Base-by-base conservation (phyloP, 2,888 invertebrate species). In the Hoplodrina blanda region DNA sequence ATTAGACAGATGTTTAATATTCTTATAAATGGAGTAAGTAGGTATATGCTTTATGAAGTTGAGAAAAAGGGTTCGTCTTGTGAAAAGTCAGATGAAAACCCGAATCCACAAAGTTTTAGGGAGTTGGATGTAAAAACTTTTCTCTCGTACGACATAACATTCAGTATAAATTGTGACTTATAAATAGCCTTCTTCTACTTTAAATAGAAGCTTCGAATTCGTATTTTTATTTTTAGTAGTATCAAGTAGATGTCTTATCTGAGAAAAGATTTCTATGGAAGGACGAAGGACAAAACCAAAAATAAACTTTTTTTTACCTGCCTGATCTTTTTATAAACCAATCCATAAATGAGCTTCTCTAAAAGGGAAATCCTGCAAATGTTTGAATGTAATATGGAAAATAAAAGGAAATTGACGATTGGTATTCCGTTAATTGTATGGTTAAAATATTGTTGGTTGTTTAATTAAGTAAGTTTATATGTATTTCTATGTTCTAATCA, bases 101-200 rank as follows among this genome's bases (percentile, higher is more conserved):
- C 44, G 54, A 57, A 61, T 70, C 57, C 46, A 11, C 10, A 46
- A 76, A 71, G 57, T 75, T 75, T 75, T n/a, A 41, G 30, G 25
- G n/a, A 20, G 20, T 63, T 20, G 37, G 20, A 60, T 25, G 73
- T 73, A 41, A 61, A 46, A 74, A 70, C 33, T 71, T 76, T 70
- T 54, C 37, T 60, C 11, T 15, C 49, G 13, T 25, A 54, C 49
- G 25, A 15, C 44, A 54, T 74, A 25, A 15, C 44, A 59, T 73
- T 50, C 33, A 74, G 41, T n/a, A n/a, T n/a, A n/a, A 37, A 52
- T 46, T 46, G n/a, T 50, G 33, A 69, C 56, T 63, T 60, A 60
- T 20, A 64, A 61, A 61, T 52, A 44, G 17, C 17, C n/a, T 37
- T 46, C 7, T 52, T 20, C 10, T 41, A 37, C 44, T 62, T n/a